Base-by-base conservation (phyloP, 2,797 vertebrate genomes). In the Scomberomorus guttatus region DNA sequence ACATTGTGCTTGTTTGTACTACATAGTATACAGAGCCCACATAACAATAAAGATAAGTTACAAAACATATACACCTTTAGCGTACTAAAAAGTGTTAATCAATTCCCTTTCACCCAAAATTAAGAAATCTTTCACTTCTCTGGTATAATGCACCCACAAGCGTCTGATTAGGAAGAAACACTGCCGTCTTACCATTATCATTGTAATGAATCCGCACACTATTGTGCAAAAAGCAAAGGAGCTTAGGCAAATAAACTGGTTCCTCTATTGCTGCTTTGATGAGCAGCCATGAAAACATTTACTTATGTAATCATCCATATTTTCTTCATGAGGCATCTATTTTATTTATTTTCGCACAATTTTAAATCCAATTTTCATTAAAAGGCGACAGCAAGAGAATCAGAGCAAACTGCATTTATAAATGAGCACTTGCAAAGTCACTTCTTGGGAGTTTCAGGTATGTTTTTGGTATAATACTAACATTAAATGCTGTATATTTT, bases 181-280 rank as follows among this genome's bases (percentile, higher is more conserved):
- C 63, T 79, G 71, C 82, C 12, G 48, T 59, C 58, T 83, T 63
- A 25, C 44, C 37, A 63, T 87, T 78, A 83, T 65, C 81, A 80
- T 72, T 83, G 44, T 77, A 78, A 87, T 89, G 75, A 85, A 86
- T 82, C 83, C 63, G 77, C 50, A 66, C 34, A 55, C 82, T 77
- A 54, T 81, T 84, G 75, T 80, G 58, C 42, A 54, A 75, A 72
- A 80, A 72, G 73, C 52, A 79, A 84, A 90, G 68, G 56, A 80
- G 75, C 72, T 76, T 75, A 82, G 63, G 68, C 20, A 44, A 84
- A 82, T 79, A 87, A 81, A 86, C 76, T 66, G 60, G 55, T 83
- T 74, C 46, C 48, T n/a, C 39, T n/a, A 32, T 60, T 12, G 12
- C 72, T 68, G 68, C 67, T 85, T 85, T 84, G 77, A 77, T 65